Evolutionary conservation across 2,113 vertebrate species (phyloP).

Genomic region (Elaphurus davidianus): DNA sequence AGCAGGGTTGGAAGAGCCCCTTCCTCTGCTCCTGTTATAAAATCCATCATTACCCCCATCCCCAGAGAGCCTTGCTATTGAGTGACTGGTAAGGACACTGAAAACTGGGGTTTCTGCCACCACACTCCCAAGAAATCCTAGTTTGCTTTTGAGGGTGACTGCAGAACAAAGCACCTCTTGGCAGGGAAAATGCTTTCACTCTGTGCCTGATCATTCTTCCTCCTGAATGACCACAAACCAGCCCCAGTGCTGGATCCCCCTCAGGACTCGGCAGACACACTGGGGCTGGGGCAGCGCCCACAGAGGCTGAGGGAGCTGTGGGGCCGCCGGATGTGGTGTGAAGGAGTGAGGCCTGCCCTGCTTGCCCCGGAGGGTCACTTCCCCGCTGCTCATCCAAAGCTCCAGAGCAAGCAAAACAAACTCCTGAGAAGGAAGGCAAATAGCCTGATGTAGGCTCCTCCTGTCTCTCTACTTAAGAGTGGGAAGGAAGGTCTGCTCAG

Average conservation of each 20-base stretch:
- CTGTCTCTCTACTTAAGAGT: not conserved
- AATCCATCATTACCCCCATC: not conserved
- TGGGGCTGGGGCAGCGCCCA: not conserved
- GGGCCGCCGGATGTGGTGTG: not conserved
- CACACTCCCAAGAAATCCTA: not conserved
- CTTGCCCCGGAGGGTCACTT: not conserved
- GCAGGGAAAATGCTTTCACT: not conserved
- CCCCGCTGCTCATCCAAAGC: not conserved
- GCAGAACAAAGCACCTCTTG: not conserved
- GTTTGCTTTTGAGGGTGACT: not conserved
- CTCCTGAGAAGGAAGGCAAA: slow-evolving; percentile 1
- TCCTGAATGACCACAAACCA: not conserved
- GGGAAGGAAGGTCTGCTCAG: slow-evolving; percentile 16
- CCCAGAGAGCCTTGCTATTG: not conserved
- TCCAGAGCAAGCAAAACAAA: slow-evolving; percentile 64
- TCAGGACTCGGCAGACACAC: not conserved
- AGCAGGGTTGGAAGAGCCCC: not conserved
- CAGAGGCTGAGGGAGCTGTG: not conserved
- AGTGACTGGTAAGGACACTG: not conserved
- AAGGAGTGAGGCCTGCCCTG: not conserved
- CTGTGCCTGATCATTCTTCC: not conserved
- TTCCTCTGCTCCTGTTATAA: not conserved
- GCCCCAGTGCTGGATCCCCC: not conserved
- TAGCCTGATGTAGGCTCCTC: not conserved
- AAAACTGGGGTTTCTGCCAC: not conserved